These are phyloP conservation scores for Conistra vaccinii DNA, from an alignment of 2,888 invertebrate genomes.

Conservation along the genomic window DNA sequence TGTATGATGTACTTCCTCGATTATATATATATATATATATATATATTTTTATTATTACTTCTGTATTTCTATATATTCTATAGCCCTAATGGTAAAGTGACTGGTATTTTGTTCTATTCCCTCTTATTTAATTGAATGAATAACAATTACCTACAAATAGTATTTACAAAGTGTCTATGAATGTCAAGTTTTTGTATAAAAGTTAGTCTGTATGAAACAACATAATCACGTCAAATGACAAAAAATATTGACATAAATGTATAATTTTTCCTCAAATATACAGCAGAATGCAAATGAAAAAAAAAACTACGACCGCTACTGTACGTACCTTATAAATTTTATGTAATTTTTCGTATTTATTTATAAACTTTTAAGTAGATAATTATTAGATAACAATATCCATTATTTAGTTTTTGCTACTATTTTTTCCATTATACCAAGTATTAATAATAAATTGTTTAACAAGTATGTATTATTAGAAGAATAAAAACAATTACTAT, in stretches of 20 bases:
- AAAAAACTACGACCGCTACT: no score
- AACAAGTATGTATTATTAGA: neutral
- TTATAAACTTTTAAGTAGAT: neutral
- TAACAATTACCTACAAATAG: neutral
- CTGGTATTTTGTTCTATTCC: neutral
- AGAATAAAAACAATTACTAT: neutral
- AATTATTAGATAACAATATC: neutral
- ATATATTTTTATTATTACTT: neutral
- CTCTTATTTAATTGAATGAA: neutral
- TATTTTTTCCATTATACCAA: neutral
- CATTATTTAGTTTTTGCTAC: neutral
- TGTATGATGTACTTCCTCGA: no score
- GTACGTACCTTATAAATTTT: neutral
- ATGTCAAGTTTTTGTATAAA: neutral
- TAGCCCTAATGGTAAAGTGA: neutral
- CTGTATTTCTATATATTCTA: neutral
- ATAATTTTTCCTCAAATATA: neutral
- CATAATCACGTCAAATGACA: neutral
- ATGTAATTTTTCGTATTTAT: neutral
- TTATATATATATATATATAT: no score
- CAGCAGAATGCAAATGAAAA: no score
- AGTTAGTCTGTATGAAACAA: neutral
- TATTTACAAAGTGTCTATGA: neutral
- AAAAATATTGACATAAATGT: conserved; percentile 4
- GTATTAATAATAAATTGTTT: conserved; percentile 9